Conservation (phyloP, 2,113 vertebrate species). For the Colistium nudipinnis region DNA sequence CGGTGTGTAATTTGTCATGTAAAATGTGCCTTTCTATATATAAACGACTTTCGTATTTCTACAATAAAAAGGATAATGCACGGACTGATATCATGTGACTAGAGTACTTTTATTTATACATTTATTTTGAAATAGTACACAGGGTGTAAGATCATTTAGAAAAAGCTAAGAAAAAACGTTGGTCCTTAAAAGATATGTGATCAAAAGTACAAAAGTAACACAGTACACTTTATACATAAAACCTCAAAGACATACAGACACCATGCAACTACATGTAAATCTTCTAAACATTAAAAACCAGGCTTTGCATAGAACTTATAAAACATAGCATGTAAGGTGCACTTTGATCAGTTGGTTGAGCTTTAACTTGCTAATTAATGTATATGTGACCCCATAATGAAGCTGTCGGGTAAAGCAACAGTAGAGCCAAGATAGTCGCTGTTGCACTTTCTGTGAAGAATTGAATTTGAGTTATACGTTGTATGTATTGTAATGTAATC, state of each 20-base stretch:
- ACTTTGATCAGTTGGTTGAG: not conserved
- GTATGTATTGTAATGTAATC: not conserved
- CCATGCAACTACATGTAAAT: conserved; percentile 4
- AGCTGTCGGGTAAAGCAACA: conserved; percentile 6
- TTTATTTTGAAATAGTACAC: conserved; percentile 20
- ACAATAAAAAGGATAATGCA: conserved; percentile 6
- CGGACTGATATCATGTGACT: conserved; percentile 8
- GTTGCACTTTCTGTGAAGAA: not conserved
- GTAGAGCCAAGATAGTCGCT: not conserved
- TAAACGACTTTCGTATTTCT: conserved; percentile 13
- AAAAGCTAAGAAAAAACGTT: conserved; percentile 22
- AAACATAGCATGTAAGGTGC: conserved; percentile 29
- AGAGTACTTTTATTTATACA: conserved; percentile 61
- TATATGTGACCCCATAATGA: conserved; percentile 25
- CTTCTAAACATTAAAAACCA: conserved; percentile 23
- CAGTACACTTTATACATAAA: not conserved
- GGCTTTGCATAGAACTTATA: conserved; percentile 49
- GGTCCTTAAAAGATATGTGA: conserved; percentile 15
- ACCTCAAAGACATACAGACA: not conserved
- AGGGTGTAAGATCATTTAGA: conserved; percentile 18
- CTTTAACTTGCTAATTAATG: not conserved
- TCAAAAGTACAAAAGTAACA: not conserved
- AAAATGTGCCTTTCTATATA: conserved; percentile 31
- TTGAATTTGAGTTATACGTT: conserved; percentile 7
- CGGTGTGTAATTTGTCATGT: conserved; percentile 10